Evolutionary conservation across 2,797 vertebrate genomes (phyloP).

Genomic region (Allochrocebus solatus): DNA sequence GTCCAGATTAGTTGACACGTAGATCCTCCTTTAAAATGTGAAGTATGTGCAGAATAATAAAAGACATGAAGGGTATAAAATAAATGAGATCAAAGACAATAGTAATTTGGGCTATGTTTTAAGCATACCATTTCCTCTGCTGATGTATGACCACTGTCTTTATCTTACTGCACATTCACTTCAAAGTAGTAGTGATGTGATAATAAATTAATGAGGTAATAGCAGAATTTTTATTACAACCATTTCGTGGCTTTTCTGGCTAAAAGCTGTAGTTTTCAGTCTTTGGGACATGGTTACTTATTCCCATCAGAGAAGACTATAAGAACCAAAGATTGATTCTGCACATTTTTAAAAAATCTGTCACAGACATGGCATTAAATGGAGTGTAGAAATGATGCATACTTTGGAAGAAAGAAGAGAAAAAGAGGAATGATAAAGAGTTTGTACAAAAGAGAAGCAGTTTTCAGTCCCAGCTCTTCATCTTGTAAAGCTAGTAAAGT

Average conservation of each 20-base stretch:
- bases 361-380: constrained; percentile 7
- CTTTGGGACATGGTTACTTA: constrained; percentile 45
- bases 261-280: constrained; percentile 47
- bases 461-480: constrained; percentile 10
- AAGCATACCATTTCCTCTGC: constrained; percentile 67
- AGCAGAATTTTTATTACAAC: constrained; percentile 73
- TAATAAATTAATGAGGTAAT: constrained; percentile 77
- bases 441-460: constrained; percentile 20
- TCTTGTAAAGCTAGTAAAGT: constrained; percentile 50
- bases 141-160: constrained; percentile 65
- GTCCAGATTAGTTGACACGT: constrained; percentile 72
- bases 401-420: constrained; percentile 25
- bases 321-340: constrained; percentile 53
- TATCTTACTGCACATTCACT: constrained; percentile 69
- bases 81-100: constrained; percentile 21
- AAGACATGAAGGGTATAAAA: constrained; percentile 40
- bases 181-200: constrained; percentile 65
- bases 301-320: constrained; percentile 49
- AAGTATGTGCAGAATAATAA: constrained; percentile 55
- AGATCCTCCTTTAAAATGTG: constrained; percentile 71
- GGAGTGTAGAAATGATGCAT: constrained; percentile 14
- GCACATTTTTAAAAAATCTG: constrained; percentile 3
- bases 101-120: constrained; percentile 64
- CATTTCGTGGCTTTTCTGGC: constrained; percentile 63
- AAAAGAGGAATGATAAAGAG: not conserved